These are phyloP conservation scores for Leptinotarsa rubiginosa DNA, from an alignment of 2,888 invertebrate genomes.

Conservation along the genomic window DNA sequence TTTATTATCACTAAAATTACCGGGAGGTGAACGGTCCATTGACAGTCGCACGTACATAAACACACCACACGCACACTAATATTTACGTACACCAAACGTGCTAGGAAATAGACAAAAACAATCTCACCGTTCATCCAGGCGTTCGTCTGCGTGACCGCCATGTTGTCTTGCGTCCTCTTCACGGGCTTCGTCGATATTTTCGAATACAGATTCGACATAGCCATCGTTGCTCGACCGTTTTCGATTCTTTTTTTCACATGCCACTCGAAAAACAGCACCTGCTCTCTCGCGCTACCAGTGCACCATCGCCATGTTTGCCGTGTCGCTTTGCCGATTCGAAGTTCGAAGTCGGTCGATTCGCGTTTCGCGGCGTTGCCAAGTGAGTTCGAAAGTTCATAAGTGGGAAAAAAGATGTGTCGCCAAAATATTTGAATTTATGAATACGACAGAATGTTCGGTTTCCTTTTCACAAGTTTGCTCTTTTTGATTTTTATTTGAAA, in stretches of 20 bases:
- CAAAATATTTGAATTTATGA: too few species aligned
- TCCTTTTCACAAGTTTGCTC: too few species aligned
- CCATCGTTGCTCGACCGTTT: slow-evolving; percentile 61
- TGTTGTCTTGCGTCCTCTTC: slow-evolving; percentile 76
- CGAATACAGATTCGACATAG: slow-evolving; percentile 83
- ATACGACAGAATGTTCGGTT: too few species aligned
- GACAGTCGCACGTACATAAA: background rate
- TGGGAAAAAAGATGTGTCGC: background rate
- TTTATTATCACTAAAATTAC: too few species aligned
- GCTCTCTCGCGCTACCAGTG: background rate
- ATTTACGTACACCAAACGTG: background rate
- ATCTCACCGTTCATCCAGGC: slow-evolving; percentile 85
- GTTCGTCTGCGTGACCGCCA: slow-evolving; percentile 83
- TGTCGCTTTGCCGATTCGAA: background rate
- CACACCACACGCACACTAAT: background rate
- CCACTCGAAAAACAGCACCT: slow-evolving; percentile 5
- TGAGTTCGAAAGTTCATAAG: background rate
- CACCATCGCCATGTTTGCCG: background rate
- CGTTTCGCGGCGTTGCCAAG: background rate
- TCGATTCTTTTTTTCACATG: background rate
- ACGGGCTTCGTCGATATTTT: slow-evolving; percentile 80
- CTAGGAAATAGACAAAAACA: background rate
- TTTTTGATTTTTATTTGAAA: too few species aligned
- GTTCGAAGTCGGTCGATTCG: background rate
- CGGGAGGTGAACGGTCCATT: background rate